Conservation (phyloP, 64 coral and sea anemone genomes). For the Actinia tenebrosa region DNA sequence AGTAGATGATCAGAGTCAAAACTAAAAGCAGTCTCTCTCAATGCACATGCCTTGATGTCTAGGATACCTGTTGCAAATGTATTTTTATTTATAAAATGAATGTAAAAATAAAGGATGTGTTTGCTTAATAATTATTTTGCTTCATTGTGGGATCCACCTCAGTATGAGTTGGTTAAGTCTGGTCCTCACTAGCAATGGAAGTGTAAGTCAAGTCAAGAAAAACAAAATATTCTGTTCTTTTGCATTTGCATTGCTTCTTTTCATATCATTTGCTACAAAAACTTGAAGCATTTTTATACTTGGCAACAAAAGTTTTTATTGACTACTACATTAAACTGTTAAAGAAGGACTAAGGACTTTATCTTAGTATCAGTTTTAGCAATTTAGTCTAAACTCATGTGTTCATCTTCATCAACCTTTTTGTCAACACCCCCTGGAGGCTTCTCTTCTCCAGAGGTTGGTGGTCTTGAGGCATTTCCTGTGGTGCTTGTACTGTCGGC, state of each 20-base stretch:
- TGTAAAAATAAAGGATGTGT: not conserved
- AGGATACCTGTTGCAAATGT: not conserved
- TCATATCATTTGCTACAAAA: not conserved
- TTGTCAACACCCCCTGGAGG: not conserved
- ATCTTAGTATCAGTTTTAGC: not conserved
- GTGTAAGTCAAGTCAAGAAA: too few relatives aligned
- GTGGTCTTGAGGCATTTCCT: slow-evolving; percentile 51
- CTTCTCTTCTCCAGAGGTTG: slow-evolving; percentile 49
- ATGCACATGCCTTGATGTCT: not conserved
- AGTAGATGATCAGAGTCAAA: not conserved
- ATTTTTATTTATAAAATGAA: not conserved
- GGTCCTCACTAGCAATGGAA: too few relatives aligned
- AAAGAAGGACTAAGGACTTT: not conserved
- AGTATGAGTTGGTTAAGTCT: too few relatives aligned
- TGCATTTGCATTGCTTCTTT: too few relatives aligned
- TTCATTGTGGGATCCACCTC: too few relatives aligned
- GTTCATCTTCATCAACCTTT: slow-evolving; percentile 78
- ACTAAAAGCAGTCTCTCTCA: not conserved
- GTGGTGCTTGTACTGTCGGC: slow-evolving; percentile 67
- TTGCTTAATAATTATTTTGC: not conserved
- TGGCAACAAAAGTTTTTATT: not conserved
- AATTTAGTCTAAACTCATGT: slow-evolving; percentile 69
- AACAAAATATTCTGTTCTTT: too few relatives aligned
- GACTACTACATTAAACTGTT: not conserved
- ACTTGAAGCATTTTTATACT: not conserved